Percentiles rank a stretch among this genome's conserved stretches.
phyloP scores from a whole-genome alignment of 2,888 invertebrate genomes.

The Bibio marci region DNA sequence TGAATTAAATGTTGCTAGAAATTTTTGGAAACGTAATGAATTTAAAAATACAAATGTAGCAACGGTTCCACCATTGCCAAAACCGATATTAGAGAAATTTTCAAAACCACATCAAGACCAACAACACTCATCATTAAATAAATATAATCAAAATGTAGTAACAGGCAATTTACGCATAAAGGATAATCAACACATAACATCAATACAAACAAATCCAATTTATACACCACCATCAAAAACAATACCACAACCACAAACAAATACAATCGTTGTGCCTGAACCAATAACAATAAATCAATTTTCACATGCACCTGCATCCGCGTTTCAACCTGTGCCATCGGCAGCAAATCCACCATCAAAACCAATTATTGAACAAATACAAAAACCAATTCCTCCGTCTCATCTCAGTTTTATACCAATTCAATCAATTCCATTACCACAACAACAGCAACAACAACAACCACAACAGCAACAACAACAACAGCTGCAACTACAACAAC shows the following conservation, averaged over 20 bases:
- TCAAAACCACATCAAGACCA: not conserved
- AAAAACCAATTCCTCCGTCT: slow-evolving; percentile 9
- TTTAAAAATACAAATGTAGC: slow-evolving; percentile 3
- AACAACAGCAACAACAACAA: slow-evolving; percentile 2
- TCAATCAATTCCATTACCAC: slow-evolving; percentile 5
- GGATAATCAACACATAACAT: slow-evolving; percentile 7
- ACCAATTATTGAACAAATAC: slow-evolving; percentile 13
- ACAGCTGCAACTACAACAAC: slow-evolving; percentile 7
- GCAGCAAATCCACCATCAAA: no score
- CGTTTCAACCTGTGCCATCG: slow-evolving; percentile 40
- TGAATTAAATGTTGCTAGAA: slow-evolving; percentile 33
- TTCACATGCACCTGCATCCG: slow-evolving; percentile 60
- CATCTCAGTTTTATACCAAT: slow-evolving; percentile 1
- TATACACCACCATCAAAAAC: slow-evolving; percentile 20
- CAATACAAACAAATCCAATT: slow-evolving; percentile 23
- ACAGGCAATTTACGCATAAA: not conserved
- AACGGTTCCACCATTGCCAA: not conserved
- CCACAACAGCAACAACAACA: no score
- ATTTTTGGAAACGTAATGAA: slow-evolving; percentile 45
- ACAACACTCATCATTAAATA: not conserved
- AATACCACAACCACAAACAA: slow-evolving; percentile 24
- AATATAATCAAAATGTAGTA: not conserved
- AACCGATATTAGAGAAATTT: not conserved
- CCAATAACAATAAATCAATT: slow-evolving; percentile 51
- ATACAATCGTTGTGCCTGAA: slow-evolving; percentile 25